These are phyloP conservation scores for Clivina fossor DNA, from an alignment of 2,888 invertebrate species.

Conservation along the genomic window DNA sequence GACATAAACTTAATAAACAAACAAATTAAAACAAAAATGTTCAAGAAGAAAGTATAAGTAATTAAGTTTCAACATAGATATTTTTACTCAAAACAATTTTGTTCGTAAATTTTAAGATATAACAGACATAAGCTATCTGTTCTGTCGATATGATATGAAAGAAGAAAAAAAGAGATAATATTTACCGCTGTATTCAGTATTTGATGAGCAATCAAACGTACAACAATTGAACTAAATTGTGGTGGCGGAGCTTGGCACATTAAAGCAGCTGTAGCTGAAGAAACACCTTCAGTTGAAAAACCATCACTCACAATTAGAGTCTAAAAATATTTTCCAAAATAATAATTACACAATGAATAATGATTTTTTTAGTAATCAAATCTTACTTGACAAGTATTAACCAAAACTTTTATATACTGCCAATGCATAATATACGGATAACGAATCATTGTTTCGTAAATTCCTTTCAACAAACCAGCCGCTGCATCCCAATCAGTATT, in stretches of 20 bases:
- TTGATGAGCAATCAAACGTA: slow-evolving; percentile 90
- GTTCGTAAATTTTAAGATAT: no score
- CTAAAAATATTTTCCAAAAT: slow-evolving; percentile 56
- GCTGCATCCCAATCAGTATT: slow-evolving; percentile 98
- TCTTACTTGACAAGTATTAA: slow-evolving; percentile 81
- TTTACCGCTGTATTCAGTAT: slow-evolving; percentile 89
- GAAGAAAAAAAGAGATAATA: slow-evolving; percentile 37
- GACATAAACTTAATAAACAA: no score
- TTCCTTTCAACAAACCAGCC: slow-evolving; percentile 87
- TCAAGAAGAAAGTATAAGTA: no score
- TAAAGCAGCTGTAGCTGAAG: slow-evolving; percentile 81
- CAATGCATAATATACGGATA: slow-evolving; percentile 96
- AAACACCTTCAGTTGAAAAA: slow-evolving; percentile 70
- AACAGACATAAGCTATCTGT: no score
- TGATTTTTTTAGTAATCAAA: neutral
- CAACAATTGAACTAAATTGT: slow-evolving; percentile 95
- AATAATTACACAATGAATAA: slow-evolving; percentile 14
- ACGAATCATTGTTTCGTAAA: slow-evolving; percentile 89
- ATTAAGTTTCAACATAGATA: no score
- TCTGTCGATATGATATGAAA: slow-evolving; percentile 29
- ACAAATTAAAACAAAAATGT: no score
- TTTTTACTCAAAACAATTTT: no score
- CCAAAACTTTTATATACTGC: slow-evolving; percentile 88
- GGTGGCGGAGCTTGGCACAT: slow-evolving; percentile 92
- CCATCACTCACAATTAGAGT: slow-evolving; percentile 78